A percentile compares a stretch with the other conserved stretches of the same genome.
phyloP scores from a whole-genome alignment of 2,888 invertebrate genomes.

The Lycaena phlaeas region DNA sequence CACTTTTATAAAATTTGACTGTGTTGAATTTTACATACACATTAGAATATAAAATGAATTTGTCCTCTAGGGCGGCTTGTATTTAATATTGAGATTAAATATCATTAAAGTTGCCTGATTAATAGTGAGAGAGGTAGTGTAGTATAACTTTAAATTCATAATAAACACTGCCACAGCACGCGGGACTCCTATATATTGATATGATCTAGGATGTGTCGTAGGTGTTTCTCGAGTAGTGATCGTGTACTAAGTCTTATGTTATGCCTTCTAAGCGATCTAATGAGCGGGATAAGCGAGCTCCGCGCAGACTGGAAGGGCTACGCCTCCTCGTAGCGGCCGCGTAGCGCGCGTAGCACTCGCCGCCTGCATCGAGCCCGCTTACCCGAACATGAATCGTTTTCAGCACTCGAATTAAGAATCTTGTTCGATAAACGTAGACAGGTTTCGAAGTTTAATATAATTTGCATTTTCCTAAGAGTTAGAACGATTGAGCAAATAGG shows the following conservation, averaged over 20 bases:
- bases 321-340: slow-evolving; percentile 23
- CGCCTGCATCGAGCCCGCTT: slow-evolving; percentile 19
- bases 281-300: slow-evolving; percentile 17
- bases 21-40: slow-evolving; percentile 8
- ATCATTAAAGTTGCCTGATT: slow-evolving; percentile 58
- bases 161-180: slow-evolving; percentile 50
- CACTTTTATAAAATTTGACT: slow-evolving; percentile 3
- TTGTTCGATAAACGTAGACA: slow-evolving; percentile 67
- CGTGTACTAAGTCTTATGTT: slow-evolving; percentile 68
- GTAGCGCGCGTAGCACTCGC: slow-evolving; percentile 21
- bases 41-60: slow-evolving; percentile 26
- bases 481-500: slow-evolving; percentile 71
- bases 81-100: slow-evolving; percentile 44
- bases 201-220: slow-evolving; percentile 72
- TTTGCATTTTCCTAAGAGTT: slow-evolving; percentile 72
- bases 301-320: slow-evolving; percentile 20
- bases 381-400: slow-evolving; percentile 46
- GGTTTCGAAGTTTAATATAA: slow-evolving; percentile 67
- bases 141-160: slow-evolving; percentile 54
- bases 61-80: slow-evolving; percentile 43
- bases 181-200: slow-evolving; percentile 62
- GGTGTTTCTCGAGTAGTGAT: slow-evolving; percentile 70
- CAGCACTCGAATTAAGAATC: slow-evolving; percentile 62
- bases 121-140: slow-evolving; percentile 67
- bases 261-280: slow-evolving; percentile 53